phyloP scores from a whole-genome alignment of 2,113 vertebrate genomes.

The Hiodon tergisus region DNA sequence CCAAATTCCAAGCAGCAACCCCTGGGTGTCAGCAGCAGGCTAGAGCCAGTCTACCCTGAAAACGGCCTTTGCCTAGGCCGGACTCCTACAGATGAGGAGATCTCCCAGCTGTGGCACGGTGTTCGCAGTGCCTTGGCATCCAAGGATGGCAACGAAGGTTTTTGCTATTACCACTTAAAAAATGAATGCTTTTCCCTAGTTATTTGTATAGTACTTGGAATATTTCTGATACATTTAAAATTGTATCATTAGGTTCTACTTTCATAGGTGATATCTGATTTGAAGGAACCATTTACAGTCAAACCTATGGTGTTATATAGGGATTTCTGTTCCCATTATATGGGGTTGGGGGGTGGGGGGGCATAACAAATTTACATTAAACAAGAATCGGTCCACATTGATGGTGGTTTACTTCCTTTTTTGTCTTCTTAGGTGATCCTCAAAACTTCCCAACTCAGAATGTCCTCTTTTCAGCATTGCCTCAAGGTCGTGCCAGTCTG shows the following conservation, averaged over 20 bases:
- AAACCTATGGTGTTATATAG: background rate
- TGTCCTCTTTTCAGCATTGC: constrained; percentile 36
- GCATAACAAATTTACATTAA: background rate
- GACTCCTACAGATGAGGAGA: constrained; percentile 74
- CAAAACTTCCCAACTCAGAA: constrained; percentile 35
- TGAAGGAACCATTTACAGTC: background rate
- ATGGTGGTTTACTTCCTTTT: background rate
- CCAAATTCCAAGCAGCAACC: constrained; percentile 45
- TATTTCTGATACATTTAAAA: background rate
- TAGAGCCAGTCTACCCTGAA: constrained; percentile 44
- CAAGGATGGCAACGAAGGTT: constrained; percentile 56
- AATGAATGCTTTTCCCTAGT: background rate
- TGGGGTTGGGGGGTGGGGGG: background rate
- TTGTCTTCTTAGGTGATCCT: constrained; percentile 21
- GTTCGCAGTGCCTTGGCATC: constrained; percentile 53
- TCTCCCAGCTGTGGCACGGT: constrained; percentile 61
- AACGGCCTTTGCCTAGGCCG: constrained; percentile 21
- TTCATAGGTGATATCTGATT: background rate
- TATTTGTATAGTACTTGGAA: background rate
- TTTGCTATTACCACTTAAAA: background rate
- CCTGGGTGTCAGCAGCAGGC: constrained; percentile 37
- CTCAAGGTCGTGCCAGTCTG: constrained; percentile 37
- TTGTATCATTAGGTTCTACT: background rate
- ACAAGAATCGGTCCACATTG: background rate
- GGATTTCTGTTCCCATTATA: background rate